Conservation (phyloP, 2,888 invertebrate species). For the Camponotus fellah region DNA sequence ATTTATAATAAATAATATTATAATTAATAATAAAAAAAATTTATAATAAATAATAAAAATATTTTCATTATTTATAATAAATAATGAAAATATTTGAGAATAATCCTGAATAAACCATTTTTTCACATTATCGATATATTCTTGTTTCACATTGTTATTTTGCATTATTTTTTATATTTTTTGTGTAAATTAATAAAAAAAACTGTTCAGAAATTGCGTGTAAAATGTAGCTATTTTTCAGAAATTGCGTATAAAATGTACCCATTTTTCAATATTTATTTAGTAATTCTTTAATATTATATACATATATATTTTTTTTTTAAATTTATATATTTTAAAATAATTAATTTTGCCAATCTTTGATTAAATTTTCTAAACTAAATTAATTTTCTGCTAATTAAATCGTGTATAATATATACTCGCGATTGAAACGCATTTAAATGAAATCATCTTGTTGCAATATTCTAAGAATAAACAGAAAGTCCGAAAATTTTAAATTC, state of each 20-base stretch:
- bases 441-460: background rate
- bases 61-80: too few species aligned
- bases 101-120: background rate
- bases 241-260: background rate
- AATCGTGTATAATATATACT: background rate
- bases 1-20: too few species aligned
- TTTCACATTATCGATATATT: background rate
- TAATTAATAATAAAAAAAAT: too few species aligned
- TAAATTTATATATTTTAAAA: too few species aligned
- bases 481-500: slow-evolving; percentile 31
- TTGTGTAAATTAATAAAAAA: background rate
- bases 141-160: background rate
- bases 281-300: background rate
- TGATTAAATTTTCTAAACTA: background rate
- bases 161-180: background rate
- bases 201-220: background rate
- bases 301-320: background rate
- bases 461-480: slow-evolving; percentile 37
- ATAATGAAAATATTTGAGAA: too few species aligned
- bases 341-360: background rate
- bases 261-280: background rate
- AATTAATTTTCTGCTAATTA: background rate
- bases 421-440: background rate
- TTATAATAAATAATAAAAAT: too few species aligned
- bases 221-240: background rate